Evolutionary conservation across 2,888 invertebrate species (phyloP).

Genomic region (Standfussiana lucernea): DNA sequence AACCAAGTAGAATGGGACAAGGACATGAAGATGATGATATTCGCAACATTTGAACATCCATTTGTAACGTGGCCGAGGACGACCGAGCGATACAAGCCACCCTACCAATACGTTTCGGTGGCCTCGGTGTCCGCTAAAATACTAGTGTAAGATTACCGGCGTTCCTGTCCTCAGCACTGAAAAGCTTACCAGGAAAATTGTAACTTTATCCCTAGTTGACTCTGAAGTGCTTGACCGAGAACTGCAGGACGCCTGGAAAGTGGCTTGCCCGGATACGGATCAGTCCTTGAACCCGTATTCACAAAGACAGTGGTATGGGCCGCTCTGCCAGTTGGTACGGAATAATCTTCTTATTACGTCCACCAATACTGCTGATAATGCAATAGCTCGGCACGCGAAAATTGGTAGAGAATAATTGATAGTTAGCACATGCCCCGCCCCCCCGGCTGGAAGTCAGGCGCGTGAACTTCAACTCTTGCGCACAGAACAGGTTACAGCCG

Average conservation of each 20-base stretch:
- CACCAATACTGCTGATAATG: not conserved
- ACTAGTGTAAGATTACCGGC: not conserved
- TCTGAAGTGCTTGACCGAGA: not conserved
- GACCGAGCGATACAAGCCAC: not conserved
- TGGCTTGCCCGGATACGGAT: not conserved
- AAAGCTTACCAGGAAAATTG: not conserved
- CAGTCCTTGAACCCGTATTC: not conserved
- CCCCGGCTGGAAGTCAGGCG: not conserved
- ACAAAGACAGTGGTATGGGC: not conserved
- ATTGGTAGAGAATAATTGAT: not conserved
- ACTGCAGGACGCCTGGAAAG: not conserved
- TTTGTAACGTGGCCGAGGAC: not conserved
- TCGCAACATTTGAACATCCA: not conserved
- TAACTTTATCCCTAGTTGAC: not conserved
- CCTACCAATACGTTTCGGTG: not conserved
- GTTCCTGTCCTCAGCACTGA: not conserved
- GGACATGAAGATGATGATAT: no score
- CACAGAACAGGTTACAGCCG: not conserved
- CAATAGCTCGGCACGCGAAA: not conserved
- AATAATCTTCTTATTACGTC: not conserved
- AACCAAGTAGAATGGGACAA: no score
- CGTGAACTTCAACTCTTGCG: constrained; percentile 41
- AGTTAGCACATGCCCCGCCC: not conserved
- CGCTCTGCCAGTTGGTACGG: not conserved
- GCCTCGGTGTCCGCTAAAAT: not conserved